phyloP scores from a whole-genome alignment of 2,113 vertebrate species.

The Ptilonorhynchus violaceus region DNA sequence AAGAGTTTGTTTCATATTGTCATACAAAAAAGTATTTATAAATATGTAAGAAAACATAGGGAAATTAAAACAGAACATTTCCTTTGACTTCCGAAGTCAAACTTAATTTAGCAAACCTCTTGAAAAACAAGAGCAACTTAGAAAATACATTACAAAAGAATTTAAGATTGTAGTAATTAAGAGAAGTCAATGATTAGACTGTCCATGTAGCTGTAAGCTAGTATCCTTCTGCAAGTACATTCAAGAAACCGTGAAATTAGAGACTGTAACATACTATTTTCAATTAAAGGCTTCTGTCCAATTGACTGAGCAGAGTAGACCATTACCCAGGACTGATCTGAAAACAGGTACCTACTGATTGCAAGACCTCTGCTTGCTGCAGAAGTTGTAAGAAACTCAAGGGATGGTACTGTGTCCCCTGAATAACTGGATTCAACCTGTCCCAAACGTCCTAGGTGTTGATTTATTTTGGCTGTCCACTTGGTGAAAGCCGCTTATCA shows the following conservation, averaged over 20 bases:
- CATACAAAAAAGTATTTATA: not conserved
- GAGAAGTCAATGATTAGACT: not conserved
- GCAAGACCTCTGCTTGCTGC: not conserved
- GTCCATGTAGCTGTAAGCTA: fast-evolving
- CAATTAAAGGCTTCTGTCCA: not conserved
- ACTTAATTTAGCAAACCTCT: not conserved
- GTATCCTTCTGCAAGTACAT: not conserved
- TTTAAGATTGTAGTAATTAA: not conserved
- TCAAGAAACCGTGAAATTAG: not conserved
- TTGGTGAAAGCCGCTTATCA: not conserved
- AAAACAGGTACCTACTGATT: not conserved
- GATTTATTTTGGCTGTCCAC: not conserved
- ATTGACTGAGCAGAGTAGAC: not conserved
- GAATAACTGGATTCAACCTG: not conserved
- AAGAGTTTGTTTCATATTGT: not conserved
- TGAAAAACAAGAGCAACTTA: not conserved
- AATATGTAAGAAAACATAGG: not conserved
- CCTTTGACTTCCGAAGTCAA: not conserved
- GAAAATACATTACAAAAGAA: not conserved
- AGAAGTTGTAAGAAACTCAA: not conserved
- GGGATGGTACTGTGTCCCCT: not conserved
- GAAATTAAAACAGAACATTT: not conserved
- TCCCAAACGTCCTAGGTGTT: not conserved
- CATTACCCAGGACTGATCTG: not conserved
- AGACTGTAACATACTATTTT: not conserved